Evolutionary conservation across 1,140 invertebrate species (phyloP).

Genomic region (Varroa destructor): DNA sequence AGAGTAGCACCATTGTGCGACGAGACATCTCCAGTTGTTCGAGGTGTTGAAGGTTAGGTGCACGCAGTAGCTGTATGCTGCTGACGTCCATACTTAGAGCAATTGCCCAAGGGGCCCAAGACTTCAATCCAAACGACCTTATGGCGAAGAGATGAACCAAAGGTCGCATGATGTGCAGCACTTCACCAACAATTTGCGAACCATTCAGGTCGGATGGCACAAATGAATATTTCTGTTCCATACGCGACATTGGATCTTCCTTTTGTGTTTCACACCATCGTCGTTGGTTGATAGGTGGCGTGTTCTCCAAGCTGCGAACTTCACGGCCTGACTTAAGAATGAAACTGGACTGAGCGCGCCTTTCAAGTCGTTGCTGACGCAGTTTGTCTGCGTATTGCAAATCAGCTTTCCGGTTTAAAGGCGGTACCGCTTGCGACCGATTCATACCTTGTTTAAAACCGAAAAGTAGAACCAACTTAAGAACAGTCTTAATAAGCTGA

Average conservation of each 20-base stretch:
- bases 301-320: conserved; percentile 3
- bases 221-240: conserved; percentile 22
- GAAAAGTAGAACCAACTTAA: neutral
- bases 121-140: conserved; percentile 5
- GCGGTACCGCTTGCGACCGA: neutral
- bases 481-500: conserved; percentile 8
- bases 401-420: neutral
- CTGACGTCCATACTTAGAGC: conserved; percentile 14
- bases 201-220: conserved; percentile 4
- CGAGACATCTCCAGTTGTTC: conserved; percentile 10
- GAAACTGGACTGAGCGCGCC: neutral
- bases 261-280: conserved; percentile 25
- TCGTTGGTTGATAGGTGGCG: conserved; percentile 3
- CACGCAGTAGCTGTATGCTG: conserved; percentile 23
- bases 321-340: conserved; percentile 15
- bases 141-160: conserved; percentile 3
- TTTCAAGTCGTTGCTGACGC: neutral
- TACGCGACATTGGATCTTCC: conserved; percentile 6
- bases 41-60: neutral
- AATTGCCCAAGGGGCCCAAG: conserved; percentile 3
- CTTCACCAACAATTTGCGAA: conserved; percentile 7
- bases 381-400: conserved; percentile 8
- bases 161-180: conserved; percentile 1
- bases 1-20: neutral
- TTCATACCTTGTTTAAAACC: conserved; percentile 11